A percentile compares a stretch with the other conserved stretches of the same genome.
phyloP scores from a whole-genome alignment of 2,113 vertebrate species.

The Aspidoscelis tigris region DNA sequence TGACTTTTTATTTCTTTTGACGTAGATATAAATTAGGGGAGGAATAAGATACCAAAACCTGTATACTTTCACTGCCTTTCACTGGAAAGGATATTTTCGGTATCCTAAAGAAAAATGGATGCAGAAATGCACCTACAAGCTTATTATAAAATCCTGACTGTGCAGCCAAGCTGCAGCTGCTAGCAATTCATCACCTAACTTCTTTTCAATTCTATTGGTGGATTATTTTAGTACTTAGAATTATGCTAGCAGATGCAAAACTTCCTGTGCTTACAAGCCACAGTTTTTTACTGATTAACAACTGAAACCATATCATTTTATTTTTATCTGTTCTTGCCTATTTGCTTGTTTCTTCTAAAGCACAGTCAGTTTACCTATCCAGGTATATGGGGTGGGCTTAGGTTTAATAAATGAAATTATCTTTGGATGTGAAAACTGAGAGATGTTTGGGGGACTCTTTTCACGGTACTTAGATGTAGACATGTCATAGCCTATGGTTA shows the following conservation, averaged over 20 bases:
- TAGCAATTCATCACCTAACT: slow-evolving; percentile 74
- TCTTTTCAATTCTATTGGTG: slow-evolving; percentile 67
- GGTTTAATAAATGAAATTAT: too few relatives aligned
- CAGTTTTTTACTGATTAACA: slow-evolving; percentile 40
- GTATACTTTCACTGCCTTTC: slow-evolving; percentile 32
- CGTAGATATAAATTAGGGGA: not conserved
- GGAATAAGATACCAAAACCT: not conserved
- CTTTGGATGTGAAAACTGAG: too few relatives aligned
- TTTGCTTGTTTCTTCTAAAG: slow-evolving; percentile 29
- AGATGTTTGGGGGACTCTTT: too few relatives aligned
- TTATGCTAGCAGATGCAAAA: slow-evolving; percentile 66
- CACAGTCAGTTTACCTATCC: not conserved
- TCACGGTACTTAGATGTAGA: too few relatives aligned
- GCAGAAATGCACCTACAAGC: slow-evolving; percentile 50
- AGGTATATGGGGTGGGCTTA: too few relatives aligned
- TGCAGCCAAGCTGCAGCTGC: slow-evolving; percentile 72
- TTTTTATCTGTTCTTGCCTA: slow-evolving; percentile 29
- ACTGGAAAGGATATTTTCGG: slow-evolving; percentile 42
- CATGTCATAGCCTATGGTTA: too few relatives aligned
- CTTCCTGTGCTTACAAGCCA: slow-evolving; percentile 49
- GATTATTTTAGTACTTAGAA: slow-evolving; percentile 67
- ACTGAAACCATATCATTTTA: slow-evolving; percentile 37
- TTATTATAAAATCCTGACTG: slow-evolving; percentile 78
- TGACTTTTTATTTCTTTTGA: slow-evolving; percentile 19
- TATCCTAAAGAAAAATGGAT: slow-evolving; percentile 49